These are phyloP conservation scores for Drosophila oshimai DNA, from an alignment of 1,140 invertebrate species.

Conservation along the genomic window DNA sequence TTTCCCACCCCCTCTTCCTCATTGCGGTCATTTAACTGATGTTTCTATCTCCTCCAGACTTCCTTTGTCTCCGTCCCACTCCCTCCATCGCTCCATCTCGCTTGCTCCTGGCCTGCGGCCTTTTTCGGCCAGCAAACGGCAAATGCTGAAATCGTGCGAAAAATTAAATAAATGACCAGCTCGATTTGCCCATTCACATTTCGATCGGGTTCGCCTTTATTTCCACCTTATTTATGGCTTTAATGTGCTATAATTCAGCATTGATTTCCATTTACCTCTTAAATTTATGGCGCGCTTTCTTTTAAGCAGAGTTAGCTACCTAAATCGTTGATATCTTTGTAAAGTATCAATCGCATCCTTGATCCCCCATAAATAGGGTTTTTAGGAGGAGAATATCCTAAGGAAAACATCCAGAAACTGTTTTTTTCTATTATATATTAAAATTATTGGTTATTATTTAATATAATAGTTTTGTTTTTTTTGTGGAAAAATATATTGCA, in stretches of 20 bases:
- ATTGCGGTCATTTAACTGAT: slow-evolving; percentile 73
- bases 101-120: neutral
- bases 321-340: neutral
- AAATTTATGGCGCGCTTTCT: slow-evolving; percentile 27
- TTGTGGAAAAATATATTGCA: too few species aligned
- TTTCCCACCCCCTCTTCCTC: neutral
- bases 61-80: slow-evolving; percentile 1
- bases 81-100: neutral
- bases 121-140: slow-evolving; percentile 19
- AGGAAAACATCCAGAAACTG: too few species aligned
- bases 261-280: slow-evolving; percentile 58
- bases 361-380: neutral
- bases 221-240: slow-evolving; percentile 61
- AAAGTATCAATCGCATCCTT: neutral
- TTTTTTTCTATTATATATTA: too few species aligned
- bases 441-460: too few species aligned
- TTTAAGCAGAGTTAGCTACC: neutral
- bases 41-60: slow-evolving; percentile 54
- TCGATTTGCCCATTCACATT: slow-evolving; percentile 36
- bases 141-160: slow-evolving; percentile 77
- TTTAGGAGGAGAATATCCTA: too few species aligned
- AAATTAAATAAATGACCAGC: slow-evolving; percentile 75
- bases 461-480: too few species aligned
- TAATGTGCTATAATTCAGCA: slow-evolving; percentile 71
- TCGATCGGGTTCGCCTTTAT: slow-evolving; percentile 9